These are phyloP conservation scores for Eristalis tenax DNA, from an alignment of 2,888 invertebrate genomes.

Conservation along the genomic window DNA sequence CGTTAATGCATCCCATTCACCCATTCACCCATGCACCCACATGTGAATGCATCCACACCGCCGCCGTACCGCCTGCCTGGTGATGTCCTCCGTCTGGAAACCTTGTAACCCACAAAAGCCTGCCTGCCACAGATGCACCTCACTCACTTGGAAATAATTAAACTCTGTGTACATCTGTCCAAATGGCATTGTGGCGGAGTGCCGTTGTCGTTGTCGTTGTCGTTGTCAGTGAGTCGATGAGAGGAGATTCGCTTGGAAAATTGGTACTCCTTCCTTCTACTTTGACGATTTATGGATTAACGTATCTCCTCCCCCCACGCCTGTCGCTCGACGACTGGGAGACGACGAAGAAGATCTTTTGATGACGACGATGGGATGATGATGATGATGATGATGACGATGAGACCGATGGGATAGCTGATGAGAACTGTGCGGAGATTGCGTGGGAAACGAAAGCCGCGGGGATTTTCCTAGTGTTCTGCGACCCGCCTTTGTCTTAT, in stretches of 20 bases:
- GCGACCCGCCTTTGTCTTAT: constrained; percentile 8
- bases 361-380: constrained; percentile 21
- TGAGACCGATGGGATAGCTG: constrained; percentile 45
- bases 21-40: constrained; percentile 11
- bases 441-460: constrained; percentile 68
- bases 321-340: background rate
- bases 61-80: background rate
- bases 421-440: constrained; percentile 58
- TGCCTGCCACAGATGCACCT: constrained; percentile 38
- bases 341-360: constrained; percentile 39
- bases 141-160: constrained; percentile 53
- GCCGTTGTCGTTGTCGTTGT: background rate
- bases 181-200: constrained; percentile 34
- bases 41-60: background rate
- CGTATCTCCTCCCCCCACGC: background rate
- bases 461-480: constrained; percentile 38
- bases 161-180: constrained; percentile 61
- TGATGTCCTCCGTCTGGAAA: constrained; percentile 44
- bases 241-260: constrained; percentile 54
- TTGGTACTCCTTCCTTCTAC: constrained; percentile 59
- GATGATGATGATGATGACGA: constrained; percentile 49
- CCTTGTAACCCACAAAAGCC: constrained; percentile 67
- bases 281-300: constrained; percentile 61
- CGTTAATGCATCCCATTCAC: constrained; percentile 43
- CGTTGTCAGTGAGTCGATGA: background rate